A percentile compares a stretch with the other conserved stretches of the same genome.
Conservation (phyloP, 2,888 invertebrate genomes). For the Nemoura dubitans region DNA sequence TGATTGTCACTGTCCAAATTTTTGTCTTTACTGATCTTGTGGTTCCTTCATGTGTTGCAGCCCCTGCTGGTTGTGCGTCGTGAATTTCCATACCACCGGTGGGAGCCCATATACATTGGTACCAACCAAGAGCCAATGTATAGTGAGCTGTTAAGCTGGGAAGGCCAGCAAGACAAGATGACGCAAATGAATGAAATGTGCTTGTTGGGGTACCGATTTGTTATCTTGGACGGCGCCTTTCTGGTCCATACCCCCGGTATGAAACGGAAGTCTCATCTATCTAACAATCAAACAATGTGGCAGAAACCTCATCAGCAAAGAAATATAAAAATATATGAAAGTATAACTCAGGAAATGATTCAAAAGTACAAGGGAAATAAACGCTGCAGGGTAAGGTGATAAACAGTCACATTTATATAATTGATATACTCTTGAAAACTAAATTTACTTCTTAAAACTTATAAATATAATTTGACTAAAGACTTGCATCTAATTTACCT, state of each 20-base stretch:
- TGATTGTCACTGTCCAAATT: too few relatives aligned
- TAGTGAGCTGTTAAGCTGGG: slow-evolving; percentile 80
- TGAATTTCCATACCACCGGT: slow-evolving; percentile 78
- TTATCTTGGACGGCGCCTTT: slow-evolving; percentile 77
- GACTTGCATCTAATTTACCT: neutral
- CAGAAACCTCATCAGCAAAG: slow-evolving; percentile 45
- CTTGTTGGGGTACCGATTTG: slow-evolving; percentile 74
- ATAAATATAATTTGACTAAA: neutral
- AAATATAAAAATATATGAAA: slow-evolving; percentile 45
- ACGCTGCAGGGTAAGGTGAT: slow-evolving; percentile 41
- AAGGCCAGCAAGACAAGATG: slow-evolving; percentile 85
- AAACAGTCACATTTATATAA: neutral
- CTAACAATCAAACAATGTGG: slow-evolving; percentile 43
- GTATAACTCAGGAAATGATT: slow-evolving; percentile 40
- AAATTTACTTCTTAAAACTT: neutral
- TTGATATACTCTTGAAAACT: neutral
- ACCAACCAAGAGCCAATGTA: slow-evolving; percentile 79
- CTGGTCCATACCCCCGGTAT: slow-evolving; percentile 75
- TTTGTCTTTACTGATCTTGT: neutral
- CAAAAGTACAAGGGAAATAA: slow-evolving; percentile 45
- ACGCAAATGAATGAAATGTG: slow-evolving; percentile 83
- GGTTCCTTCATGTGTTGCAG: slow-evolving; percentile 56
- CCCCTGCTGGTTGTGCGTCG: slow-evolving; percentile 73
- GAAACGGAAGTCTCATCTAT: slow-evolving; percentile 60
- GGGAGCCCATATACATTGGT: slow-evolving; percentile 85